Evolutionary conservation across 2,888 invertebrate species (phyloP).

Genomic region (Amblyteles armatorius): DNA sequence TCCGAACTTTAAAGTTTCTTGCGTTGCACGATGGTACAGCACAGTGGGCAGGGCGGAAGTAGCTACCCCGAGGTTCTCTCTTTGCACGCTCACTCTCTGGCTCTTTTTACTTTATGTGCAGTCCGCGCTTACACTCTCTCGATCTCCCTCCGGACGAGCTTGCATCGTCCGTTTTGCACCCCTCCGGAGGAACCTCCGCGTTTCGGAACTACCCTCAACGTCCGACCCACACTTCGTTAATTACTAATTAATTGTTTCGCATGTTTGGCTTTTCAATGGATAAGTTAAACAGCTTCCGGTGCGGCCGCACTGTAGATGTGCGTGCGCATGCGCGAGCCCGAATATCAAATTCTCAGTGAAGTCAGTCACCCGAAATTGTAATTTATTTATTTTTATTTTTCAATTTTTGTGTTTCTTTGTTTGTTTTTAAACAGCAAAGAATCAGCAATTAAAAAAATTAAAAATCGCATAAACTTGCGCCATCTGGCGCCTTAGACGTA

Average conservation of each 20-base stretch:
- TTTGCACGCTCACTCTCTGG: conserved; percentile 52
- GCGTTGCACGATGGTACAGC: conserved; percentile 73
- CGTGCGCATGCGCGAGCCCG: neutral
- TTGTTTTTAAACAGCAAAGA: too few species aligned
- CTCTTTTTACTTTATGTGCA: conserved; percentile 64
- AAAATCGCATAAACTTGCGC: neutral
- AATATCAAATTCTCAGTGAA: neutral
- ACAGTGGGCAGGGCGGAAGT: conserved; percentile 61
- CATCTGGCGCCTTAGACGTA: neutral
- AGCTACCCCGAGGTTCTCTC: conserved; percentile 56
- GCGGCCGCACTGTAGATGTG: conserved; percentile 12
- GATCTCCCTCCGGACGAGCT: conserved; percentile 57
- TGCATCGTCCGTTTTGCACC: conserved; percentile 41
- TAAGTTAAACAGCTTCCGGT: conserved; percentile 79
- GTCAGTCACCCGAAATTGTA: neutral
- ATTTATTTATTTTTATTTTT: neutral
- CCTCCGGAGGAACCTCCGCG: conserved; percentile 51
- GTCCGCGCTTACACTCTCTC: conserved; percentile 63
- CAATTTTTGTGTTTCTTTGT: neutral
- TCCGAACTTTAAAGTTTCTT: conserved; percentile 83
- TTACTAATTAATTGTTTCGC: conserved; percentile 84
- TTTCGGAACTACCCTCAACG: conserved; percentile 25
- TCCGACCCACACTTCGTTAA: conserved; percentile 75
- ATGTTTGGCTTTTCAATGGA: conserved; percentile 83
- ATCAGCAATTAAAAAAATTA: too few species aligned